A percentile compares a stretch with the other conserved stretches of the same genome.
Evolutionary conservation across 2,888 invertebrate genomes (phyloP).

Genomic region (Parascotia fuliginaria): DNA sequence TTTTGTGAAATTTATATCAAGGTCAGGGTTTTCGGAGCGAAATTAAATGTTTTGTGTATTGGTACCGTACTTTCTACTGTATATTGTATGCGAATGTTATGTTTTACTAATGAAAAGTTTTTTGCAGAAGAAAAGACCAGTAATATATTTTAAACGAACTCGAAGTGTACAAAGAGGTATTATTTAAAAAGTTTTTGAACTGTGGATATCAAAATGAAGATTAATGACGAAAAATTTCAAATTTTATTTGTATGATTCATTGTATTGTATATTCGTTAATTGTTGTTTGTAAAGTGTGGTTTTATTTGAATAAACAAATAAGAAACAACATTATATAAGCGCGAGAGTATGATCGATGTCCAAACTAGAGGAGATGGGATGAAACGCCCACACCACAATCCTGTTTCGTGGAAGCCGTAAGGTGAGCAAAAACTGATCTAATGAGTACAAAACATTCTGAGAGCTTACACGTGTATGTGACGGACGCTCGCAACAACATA

Average conservation of each 20-base stretch:
- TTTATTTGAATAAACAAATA: no score
- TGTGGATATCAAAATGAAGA: neutral
- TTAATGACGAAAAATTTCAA: no score
- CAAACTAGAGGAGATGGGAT: neutral
- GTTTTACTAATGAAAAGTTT: neutral
- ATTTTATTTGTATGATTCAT: no score
- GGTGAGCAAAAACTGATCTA: neutral
- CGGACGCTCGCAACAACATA: neutral
- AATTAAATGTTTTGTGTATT: conserved; percentile 3
- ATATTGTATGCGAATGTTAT: neutral
- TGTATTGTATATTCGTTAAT: no score
- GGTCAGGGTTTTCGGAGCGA: conserved; percentile 6
- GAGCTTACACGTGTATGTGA: neutral
- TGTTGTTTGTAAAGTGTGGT: no score
- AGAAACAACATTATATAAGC: no score
- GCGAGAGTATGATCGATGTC: neutral
- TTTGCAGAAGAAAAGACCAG: neutral
- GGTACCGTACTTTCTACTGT: neutral
- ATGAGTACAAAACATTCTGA: neutral
- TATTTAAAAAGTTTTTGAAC: neutral
- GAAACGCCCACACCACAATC: neutral
- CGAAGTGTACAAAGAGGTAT: neutral
- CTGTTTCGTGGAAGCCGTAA: neutral
- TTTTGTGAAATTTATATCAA: conserved; percentile 5
- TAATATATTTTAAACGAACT: neutral